Percentiles rank a stretch among this genome's conserved stretches.
Conservation (phyloP, 2,888 invertebrate species). For the Rugalucina vietnamica region DNA sequence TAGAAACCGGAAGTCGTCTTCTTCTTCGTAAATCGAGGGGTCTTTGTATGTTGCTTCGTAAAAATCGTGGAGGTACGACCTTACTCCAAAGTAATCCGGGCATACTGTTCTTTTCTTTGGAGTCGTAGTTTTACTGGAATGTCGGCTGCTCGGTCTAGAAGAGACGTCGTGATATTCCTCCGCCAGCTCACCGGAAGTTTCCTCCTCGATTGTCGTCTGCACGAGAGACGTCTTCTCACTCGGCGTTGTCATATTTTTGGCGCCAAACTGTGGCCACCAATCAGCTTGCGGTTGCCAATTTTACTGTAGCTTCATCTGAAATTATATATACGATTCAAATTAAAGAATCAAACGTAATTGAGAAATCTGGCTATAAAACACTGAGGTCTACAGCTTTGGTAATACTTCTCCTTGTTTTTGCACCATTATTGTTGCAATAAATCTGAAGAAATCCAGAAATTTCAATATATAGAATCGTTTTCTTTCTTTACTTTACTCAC, state of each 20-base stretch:
- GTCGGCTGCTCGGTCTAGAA: constrained; percentile 49
- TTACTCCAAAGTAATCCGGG: constrained; percentile 84
- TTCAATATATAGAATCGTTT: no score
- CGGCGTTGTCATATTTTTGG: constrained; percentile 37
- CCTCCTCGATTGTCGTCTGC: constrained; percentile 26
- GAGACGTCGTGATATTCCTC: constrained; percentile 64
- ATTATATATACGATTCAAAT: neutral
- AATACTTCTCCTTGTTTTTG: no score
- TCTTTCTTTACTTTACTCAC: no score
- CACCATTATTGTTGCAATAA: no score
- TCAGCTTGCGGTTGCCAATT: neutral
- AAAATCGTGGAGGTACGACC: constrained; percentile 85
- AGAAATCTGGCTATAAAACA: no score
- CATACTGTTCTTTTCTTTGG: constrained; percentile 79
- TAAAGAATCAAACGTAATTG: no score
- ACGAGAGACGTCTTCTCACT: constrained; percentile 44
- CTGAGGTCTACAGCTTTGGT: no score
- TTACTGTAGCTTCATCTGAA: neutral
- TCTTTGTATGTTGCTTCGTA: constrained; percentile 81
- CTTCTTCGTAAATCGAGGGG: constrained; percentile 81
- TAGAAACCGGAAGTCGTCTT: constrained; percentile 83
- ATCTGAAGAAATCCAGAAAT: no score
- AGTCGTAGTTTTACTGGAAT: constrained; percentile 35
- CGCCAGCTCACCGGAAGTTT: constrained; percentile 40
- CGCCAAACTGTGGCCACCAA: neutral